phyloP scores from a whole-genome alignment of 2,888 invertebrate genomes.

The Diplazon laetatorius region DNA sequence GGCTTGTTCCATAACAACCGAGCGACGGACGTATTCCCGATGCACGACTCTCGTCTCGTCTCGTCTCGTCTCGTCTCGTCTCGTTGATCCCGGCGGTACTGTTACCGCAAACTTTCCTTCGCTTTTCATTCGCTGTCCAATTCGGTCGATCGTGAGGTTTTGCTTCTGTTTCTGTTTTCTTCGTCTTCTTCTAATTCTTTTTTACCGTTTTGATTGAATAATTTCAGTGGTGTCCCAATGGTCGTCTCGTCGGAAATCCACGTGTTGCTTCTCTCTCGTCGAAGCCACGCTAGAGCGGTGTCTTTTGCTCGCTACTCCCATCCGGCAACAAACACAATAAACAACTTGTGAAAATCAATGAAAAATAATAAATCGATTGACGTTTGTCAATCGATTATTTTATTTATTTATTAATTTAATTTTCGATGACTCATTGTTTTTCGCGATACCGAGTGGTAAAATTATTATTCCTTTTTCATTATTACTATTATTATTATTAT shows the following conservation, averaged over 20 bases:
- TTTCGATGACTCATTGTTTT: not conserved
- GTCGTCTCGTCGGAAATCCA: slow-evolving; percentile 28
- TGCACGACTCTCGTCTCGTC: too few relatives aligned
- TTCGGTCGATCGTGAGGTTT: too few relatives aligned
- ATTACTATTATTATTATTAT: too few relatives aligned
- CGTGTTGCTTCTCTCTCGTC: slow-evolving; percentile 42
- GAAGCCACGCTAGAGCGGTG: not conserved
- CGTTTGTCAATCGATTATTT: not conserved
- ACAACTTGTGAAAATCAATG: not conserved
- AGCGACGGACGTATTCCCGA: too few relatives aligned
- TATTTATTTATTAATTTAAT: not conserved
- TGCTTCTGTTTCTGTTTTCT: not conserved
- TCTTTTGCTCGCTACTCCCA: not conserved
- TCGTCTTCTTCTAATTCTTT: not conserved
- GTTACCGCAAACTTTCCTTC: too few relatives aligned
- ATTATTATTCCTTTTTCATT: too few relatives aligned
- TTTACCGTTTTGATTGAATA: not conserved
- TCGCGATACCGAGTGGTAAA: too few relatives aligned
- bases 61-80: too few relatives aligned
- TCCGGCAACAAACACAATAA: not conserved
- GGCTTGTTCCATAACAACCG: not conserved
- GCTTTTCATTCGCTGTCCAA: too few relatives aligned
- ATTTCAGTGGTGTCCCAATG: not conserved
- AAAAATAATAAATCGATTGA: not conserved
- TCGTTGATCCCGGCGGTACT: too few relatives aligned